These are phyloP conservation scores for Ophion ellenae DNA, from an alignment of 2,888 invertebrate species.

Conservation along the genomic window DNA sequence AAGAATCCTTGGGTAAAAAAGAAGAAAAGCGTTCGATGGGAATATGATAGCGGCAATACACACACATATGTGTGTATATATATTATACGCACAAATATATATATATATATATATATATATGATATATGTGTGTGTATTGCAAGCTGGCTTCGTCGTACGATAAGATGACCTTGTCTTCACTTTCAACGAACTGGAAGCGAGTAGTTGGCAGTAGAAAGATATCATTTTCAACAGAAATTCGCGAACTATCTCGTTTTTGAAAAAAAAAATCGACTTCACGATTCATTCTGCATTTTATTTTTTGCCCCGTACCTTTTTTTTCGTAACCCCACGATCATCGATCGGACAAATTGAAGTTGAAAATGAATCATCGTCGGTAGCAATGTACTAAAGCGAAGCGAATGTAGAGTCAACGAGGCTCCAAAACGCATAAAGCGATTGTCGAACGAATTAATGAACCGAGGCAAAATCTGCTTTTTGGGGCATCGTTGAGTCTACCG, in stretches of 20 bases:
- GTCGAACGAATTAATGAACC: not conserved
- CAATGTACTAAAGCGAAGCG: conserved; percentile 76
- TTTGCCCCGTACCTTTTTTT: not conserved
- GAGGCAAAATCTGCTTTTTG: not conserved
- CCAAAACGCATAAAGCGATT: conserved; percentile 66
- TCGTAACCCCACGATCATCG: not conserved
- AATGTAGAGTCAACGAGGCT: conserved; percentile 69
- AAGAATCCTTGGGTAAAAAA: conserved; percentile 16
- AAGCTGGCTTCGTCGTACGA: conserved; percentile 56
- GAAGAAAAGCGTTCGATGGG: conserved; percentile 41
- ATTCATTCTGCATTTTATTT: conserved; percentile 7
- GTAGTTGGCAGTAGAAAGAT: conserved; percentile 77
- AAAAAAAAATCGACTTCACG: conserved; percentile 57
- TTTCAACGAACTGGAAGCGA: conserved; percentile 81
- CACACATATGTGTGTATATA: conserved; percentile 1
- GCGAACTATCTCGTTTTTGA: conserved; percentile 28
- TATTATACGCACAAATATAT: not conserved
- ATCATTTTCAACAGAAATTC: conserved; percentile 52
- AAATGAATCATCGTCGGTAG: conserved; percentile 70
- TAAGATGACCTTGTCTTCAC: conserved; percentile 79
- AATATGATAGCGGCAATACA: conserved; percentile 28
- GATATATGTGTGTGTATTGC: conserved; percentile 25
- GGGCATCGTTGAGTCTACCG: conserved; percentile 40
- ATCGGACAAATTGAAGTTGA: conserved; percentile 68
- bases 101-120: not conserved